phyloP scores from a whole-genome alignment of 1,140 invertebrate species.

The Drosophila virilis region DNA sequence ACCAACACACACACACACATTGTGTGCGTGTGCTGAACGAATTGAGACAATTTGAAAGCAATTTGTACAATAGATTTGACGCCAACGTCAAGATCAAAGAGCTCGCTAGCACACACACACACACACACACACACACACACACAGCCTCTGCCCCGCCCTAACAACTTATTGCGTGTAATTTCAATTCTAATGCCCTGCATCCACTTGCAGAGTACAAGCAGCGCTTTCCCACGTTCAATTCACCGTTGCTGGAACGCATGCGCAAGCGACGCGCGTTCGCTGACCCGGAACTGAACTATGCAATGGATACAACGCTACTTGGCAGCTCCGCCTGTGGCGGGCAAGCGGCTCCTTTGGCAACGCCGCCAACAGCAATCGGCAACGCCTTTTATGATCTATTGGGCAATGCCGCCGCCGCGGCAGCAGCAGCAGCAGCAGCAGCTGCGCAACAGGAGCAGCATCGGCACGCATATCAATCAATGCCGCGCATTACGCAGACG shows the following conservation, averaged over 20 bases:
- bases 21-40: conserved; percentile 22
- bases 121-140: background rate
- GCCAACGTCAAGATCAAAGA: conserved; percentile 31
- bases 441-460: conserved; percentile 40
- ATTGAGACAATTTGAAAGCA: conserved; percentile 48
- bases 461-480: conserved; percentile 38
- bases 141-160: background rate
- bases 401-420: conserved; percentile 49
- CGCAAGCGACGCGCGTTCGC: conserved; percentile 86
- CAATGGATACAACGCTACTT: conserved; percentile 68
- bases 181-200: conserved; percentile 25
- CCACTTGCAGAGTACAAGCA: conserved; percentile 74
- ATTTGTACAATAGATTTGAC: conserved; percentile 46
- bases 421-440: conserved; percentile 34
- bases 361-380: conserved; percentile 30
- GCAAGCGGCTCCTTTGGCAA: conserved; percentile 33
- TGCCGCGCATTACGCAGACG: conserved; percentile 55
- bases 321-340: conserved; percentile 44
- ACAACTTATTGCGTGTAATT: conserved; percentile 25
- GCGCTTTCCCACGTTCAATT: conserved; percentile 77
- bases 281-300: conserved; percentile 85
- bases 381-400: conserved; percentile 66
- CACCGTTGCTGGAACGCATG: conserved; percentile 85
- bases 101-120: background rate
- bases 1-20: background rate